Evolutionary conservation across 2,888 invertebrate genomes (phyloP), one percentile per base, ranked within the genome.

Genomic region (Heteromyza rotundicornis): DNA sequence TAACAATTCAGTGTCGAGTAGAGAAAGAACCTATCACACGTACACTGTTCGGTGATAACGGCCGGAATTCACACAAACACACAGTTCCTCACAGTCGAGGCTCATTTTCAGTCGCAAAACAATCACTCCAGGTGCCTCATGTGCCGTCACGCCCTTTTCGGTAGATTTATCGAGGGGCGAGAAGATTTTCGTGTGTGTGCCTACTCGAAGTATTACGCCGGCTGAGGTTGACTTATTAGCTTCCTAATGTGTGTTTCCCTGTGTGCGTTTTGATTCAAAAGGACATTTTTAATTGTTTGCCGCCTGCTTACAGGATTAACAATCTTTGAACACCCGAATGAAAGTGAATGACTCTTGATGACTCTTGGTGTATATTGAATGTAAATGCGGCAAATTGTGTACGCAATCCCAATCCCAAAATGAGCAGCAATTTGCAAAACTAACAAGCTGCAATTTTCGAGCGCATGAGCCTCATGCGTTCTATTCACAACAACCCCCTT

Each of bases 61-160:
- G 2, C 14, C 19, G 12, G 10, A 24, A 17, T 52, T 50, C 36
- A 58, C 27, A 24, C 47, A 32, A 10, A 49, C 44, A 35, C 44
- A 59, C 47, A 57, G 22, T 17, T n/a, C n/a, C n/a, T n/a, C 49
- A 40, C 53, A 57, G 52, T 56, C 57, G 35, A 59, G 59, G 63
- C 55, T 57, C 57, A 64, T 60, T 62, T 60, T 57, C 66, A 66
- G 40, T 40, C 69, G 69, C 73, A 73, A 72, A n/a, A 71, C 75
- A 79, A 76, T 79, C 80, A 77, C 74, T 79, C 79, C 79, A 80
- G 79, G 79, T 80, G 79, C 78, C 75, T 76, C 75, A 74, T 72
- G 78, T n/a, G n/a, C n/a, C 72, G 79, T 79, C 79, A 80, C 79
- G 79, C 79, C 80, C 70, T 72, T 71, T n/a, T 59, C 56, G 60